Percentiles rank a stretch among this genome's conserved stretches.
These are phyloP conservation scores for Zaprionus inermis DNA, from an alignment of 1,140 invertebrate species.

Conservation along the genomic window DNA sequence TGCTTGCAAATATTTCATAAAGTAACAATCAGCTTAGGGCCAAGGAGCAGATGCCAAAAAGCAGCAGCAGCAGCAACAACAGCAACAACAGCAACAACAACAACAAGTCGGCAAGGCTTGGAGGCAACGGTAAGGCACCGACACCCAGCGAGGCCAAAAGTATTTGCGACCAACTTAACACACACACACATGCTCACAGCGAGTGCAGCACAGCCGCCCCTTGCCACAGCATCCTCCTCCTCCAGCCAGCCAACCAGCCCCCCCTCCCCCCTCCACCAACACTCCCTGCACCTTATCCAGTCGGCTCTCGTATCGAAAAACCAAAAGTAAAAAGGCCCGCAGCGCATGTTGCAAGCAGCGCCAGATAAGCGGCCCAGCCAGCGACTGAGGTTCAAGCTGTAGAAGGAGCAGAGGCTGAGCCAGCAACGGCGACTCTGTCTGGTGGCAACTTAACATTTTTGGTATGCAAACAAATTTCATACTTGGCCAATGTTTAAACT, in stretches of 20 bases:
- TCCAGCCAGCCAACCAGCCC: no score
- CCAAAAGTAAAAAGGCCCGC: conserved; percentile 77
- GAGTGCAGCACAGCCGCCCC: conserved; percentile 57
- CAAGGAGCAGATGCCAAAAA: conserved; percentile 80
- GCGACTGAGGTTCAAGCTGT: conserved; percentile 50
- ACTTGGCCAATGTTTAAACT: conserved; percentile 83
- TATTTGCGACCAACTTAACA: conserved; percentile 77
- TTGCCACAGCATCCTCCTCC: conserved; percentile 3
- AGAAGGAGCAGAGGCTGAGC: conserved; percentile 7
- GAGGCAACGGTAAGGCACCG: conserved; percentile 61
- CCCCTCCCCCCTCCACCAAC: no score
- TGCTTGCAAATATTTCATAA: conserved; percentile 81
- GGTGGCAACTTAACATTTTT: conserved; percentile 76
- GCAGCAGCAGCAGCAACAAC: conserved; percentile 41
- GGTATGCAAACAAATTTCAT: conserved; percentile 78
- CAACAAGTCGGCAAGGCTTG: conserved; percentile 35
- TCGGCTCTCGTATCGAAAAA: conserved; percentile 76
- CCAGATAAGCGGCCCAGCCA: conserved; percentile 61
- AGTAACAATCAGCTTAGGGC: conserved; percentile 77
- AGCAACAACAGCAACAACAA: conserved; percentile 36
- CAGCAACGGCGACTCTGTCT: conserved; percentile 11
- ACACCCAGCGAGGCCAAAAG: conserved; percentile 77
- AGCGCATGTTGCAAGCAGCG: conserved; percentile 79
- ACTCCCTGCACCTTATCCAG: conserved; percentile 35
- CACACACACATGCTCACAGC: conserved; percentile 46